A percentile compares a stretch with the other conserved stretches of the same genome.
Evolutionary conservation across 2,888 invertebrate species (phyloP).

Genomic region (Linyphia triangularis): DNA sequence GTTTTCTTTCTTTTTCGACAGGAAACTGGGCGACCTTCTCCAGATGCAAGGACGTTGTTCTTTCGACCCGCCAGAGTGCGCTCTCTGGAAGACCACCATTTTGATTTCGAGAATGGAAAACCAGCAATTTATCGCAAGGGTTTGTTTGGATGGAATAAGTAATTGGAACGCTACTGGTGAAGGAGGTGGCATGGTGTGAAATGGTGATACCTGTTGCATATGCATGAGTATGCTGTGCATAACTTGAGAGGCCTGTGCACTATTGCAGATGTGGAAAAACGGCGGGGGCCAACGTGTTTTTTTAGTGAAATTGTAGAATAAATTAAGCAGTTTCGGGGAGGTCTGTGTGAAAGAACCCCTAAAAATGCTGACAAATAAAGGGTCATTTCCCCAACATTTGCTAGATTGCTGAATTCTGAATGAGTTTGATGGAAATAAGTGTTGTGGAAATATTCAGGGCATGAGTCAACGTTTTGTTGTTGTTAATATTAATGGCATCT

Average conservation of each 20-base stretch:
- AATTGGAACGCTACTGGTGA: conserved; percentile 4
- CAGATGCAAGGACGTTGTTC: conserved; percentile 65
- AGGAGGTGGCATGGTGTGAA: neutral
- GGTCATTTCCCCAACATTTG: neutral
- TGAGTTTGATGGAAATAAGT: too few relatives aligned
- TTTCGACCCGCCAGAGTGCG: neutral
- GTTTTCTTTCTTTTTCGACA: conserved; percentile 16
- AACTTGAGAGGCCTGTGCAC: neutral
- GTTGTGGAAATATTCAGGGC: too few relatives aligned
- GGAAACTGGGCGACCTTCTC: conserved; percentile 66
- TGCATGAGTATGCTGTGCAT: conserved; percentile 10
- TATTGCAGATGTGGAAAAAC: neutral
- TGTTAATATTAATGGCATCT: too few relatives aligned
- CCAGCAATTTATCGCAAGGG: neutral
- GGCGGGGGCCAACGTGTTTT: neutral
- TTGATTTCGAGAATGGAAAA: neutral
- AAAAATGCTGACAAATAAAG: neutral
- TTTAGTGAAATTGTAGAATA: conserved; percentile 15
- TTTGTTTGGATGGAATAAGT: conserved; percentile 1
- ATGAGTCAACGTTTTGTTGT: too few relatives aligned
- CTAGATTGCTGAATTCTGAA: neutral
- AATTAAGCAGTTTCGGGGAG: neutral
- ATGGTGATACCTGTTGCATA: conserved; percentile 10
- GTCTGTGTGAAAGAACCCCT: neutral
- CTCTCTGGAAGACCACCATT: neutral